Base-by-base conservation (phyloP, 2,888 invertebrate species). In the Phengaris alcon region DNA sequence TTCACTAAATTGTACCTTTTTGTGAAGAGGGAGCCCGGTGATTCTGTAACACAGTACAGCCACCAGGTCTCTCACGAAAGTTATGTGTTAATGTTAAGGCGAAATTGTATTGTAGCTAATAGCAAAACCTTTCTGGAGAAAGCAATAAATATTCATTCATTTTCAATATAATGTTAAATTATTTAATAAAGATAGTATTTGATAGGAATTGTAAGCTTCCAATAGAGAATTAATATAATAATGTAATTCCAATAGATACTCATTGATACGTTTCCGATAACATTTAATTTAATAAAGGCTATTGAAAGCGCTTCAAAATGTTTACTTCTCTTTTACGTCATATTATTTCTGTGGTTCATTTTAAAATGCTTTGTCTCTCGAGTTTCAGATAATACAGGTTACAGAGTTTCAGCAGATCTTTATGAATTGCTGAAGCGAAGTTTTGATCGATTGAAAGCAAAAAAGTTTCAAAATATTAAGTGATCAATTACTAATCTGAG, bases 191-290 rank as follows among this genome's bases (percentile, higher is more conserved):
- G 22, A 22, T 22, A 22, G 0, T 22, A 22, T 64, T 64, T 44
- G 64, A 64, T 64, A 64, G 64, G 35, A 44, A 35, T 44, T 64
- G 35, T 64, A 44, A 64, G 64, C 35, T 10, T 64, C 35, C 64
- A 64, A 35, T 64, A 35, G 13, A 12, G 35, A 12, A 64, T 5
- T 22, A 64, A 64, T 64, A 64, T 64, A 15, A 64, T 64, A 64
- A 64, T 64, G 35, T 44, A 35, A 64, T 64, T 64, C 64, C 44
- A 64, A 64, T 64, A 64, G 64, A 64, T 64, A 44, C 9, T 59
- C 10, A 10, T 9, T 59, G 35, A 64, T 59, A 35, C 35, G 35
- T 64, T 64, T 22, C 59, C 12, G 59, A 64, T 35, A 64, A 64
- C 4, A 64, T 64, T 64, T 22, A 5, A 10, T 15, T 9, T 2